Conservation (phyloP, 2,888 invertebrate species). For the Euplagia quadripunctaria region DNA sequence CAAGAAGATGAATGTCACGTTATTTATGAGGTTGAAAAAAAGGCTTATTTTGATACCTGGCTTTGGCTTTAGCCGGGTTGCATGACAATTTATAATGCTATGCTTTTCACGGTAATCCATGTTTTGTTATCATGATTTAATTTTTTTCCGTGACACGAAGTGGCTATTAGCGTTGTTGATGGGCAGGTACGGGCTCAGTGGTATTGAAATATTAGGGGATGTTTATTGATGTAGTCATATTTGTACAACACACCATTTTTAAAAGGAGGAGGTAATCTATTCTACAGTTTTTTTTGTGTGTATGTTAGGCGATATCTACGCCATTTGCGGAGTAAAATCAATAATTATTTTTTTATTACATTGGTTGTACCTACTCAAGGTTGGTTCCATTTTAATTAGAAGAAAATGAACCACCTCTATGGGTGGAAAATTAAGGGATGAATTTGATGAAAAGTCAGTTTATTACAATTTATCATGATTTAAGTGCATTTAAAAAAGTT, state of each 20-base stretch:
- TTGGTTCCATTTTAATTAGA: too few species aligned
- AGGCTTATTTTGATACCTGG: constrained; percentile 64
- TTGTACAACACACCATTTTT: neutral
- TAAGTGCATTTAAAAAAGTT: too few species aligned
- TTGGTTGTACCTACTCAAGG: too few species aligned
- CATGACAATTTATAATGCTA: constrained; percentile 60
- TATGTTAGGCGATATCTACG: too few species aligned
- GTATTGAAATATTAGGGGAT: constrained; percentile 39
- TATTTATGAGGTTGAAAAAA: constrained; percentile 78
- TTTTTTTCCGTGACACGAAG: constrained; percentile 56
- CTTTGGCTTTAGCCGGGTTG: constrained; percentile 47
- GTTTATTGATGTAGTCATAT: constrained; percentile 20
- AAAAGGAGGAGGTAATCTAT: too few species aligned
- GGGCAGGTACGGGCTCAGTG: constrained; percentile 34
- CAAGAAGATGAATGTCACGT: constrained; percentile 82
- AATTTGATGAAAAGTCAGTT: too few species aligned
- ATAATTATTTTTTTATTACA: too few species aligned
- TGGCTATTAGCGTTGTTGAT: constrained; percentile 52
- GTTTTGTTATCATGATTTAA: constrained; percentile 56
- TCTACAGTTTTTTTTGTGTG: too few species aligned
- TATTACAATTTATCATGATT: too few species aligned
- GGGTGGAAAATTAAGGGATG: too few species aligned
- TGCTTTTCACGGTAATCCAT: constrained; percentile 57
- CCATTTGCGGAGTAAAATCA: too few species aligned
- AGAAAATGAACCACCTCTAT: too few species aligned